Conservation (phyloP, 1,140 invertebrate species). For the Formica selysi region DNA sequence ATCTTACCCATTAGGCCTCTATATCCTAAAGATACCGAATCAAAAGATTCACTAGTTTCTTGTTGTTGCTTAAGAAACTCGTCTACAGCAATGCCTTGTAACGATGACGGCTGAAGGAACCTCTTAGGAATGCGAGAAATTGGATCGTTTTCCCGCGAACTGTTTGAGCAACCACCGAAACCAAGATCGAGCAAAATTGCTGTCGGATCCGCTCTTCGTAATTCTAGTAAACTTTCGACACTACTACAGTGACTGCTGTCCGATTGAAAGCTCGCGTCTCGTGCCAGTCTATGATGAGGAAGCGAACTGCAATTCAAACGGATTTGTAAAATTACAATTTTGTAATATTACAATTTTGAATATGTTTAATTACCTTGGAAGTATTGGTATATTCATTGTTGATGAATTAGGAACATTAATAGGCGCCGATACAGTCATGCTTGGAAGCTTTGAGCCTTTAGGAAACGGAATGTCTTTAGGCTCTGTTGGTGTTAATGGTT, state of each 20-base stretch:
- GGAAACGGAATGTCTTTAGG: conserved; percentile 70
- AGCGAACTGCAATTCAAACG: conserved; percentile 65
- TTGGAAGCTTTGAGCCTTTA: conserved; percentile 72
- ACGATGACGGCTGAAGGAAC: conserved; percentile 88
- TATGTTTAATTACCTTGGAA: conserved; percentile 74
- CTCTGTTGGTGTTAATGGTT: conserved; percentile 34
- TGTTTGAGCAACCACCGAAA: conserved; percentile 86
- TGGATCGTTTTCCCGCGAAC: conserved; percentile 85
- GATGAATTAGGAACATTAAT: conserved; percentile 81
- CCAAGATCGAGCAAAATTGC: conserved; percentile 90
- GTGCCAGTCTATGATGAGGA: conserved; percentile 79
- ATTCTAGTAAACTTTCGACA: conserved; percentile 91
- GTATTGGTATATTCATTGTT: conserved; percentile 75
- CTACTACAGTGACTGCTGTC: conserved; percentile 92
- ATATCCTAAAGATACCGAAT: conserved; percentile 89
- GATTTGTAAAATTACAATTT: too few species aligned
- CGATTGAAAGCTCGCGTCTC: conserved; percentile 89
- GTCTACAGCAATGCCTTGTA: conserved; percentile 88
- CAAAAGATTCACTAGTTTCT: conserved; percentile 87
- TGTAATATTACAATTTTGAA: neutral
- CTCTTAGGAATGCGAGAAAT: conserved; percentile 90
- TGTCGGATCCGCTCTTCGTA: conserved; percentile 91
- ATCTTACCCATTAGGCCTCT: conserved; percentile 88
- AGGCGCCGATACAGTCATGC: conserved; percentile 82
- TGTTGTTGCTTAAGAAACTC: conserved; percentile 89